These are phyloP conservation scores for Exocentrus adspersus DNA, from an alignment of 2,888 invertebrate species.

Conservation along the genomic window DNA sequence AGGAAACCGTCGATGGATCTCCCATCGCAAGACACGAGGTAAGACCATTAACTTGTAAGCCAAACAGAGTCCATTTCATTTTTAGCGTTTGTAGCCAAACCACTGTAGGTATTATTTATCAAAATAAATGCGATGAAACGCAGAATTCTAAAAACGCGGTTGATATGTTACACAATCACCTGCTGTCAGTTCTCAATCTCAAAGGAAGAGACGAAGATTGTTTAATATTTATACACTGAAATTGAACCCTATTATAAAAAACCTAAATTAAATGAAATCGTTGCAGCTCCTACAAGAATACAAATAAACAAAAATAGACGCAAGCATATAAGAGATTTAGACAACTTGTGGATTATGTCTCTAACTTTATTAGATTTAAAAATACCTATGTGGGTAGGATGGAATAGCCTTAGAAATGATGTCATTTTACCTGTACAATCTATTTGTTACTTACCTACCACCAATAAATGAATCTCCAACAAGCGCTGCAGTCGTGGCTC, in stretches of 20 bases:
- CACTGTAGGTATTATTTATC: conserved; percentile 1
- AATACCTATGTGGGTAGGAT: conserved; percentile 20
- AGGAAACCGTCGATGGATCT: too few species aligned
- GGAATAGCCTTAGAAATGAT: not conserved
- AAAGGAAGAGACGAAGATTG: conserved; percentile 2
- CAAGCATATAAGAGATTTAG: conserved; percentile 1
- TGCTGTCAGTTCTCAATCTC: not conserved
- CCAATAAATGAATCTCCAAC: conserved; percentile 17
- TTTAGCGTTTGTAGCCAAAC: too few species aligned
- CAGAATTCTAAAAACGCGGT: not conserved
- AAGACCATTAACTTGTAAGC: too few species aligned
- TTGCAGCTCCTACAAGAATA: not conserved
- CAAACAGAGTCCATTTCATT: too few species aligned
- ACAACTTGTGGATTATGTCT: conserved; percentile 13
- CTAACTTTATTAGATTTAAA: conserved; percentile 2
- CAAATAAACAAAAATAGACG: not conserved
- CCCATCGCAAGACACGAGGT: too few species aligned
- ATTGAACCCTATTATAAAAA: conserved; percentile 16
- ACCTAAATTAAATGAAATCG: conserved; percentile 7
- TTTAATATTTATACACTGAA: conserved; percentile 4
- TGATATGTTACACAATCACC: not conserved
- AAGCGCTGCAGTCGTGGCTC: not conserved
- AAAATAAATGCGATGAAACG: not conserved
- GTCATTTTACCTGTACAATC: too few species aligned
- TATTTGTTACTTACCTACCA: not conserved